These are phyloP conservation scores for Fragum whitleyi DNA, from an alignment of 2,888 invertebrate genomes.

Conservation along the genomic window DNA sequence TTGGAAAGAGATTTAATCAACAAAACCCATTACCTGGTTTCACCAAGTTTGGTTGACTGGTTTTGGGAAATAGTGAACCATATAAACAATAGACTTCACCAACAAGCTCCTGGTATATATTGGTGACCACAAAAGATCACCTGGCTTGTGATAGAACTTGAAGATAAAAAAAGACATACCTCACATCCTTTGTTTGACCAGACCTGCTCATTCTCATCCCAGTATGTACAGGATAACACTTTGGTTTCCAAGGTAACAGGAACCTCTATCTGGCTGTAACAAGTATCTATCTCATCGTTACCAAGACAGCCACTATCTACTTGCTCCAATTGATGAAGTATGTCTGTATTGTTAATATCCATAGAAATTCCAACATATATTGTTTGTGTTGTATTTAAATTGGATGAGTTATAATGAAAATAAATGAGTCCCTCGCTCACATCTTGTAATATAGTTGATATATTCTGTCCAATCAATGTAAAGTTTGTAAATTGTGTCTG, in stretches of 20 bases:
- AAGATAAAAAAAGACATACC: slow-evolving; percentile 44
- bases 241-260: slow-evolving; percentile 46
- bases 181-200: slow-evolving; percentile 65
- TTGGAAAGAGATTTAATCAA: too few relatives aligned
- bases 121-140: too few relatives aligned
- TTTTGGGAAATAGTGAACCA: too few relatives aligned
- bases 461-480: background rate
- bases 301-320: slow-evolving; percentile 46
- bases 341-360: slow-evolving; percentile 44
- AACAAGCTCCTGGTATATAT: too few relatives aligned
- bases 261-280: slow-evolving; percentile 36
- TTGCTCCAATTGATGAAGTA: slow-evolving; percentile 16
- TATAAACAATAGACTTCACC: too few relatives aligned
- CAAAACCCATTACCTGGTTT: too few relatives aligned
- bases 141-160: too few relatives aligned
- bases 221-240: slow-evolving; percentile 59
- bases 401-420: slow-evolving; percentile 17
- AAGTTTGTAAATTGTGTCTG: slow-evolving; percentile 16
- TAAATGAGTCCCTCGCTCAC: background rate
- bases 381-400: background rate
- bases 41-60: too few relatives aligned
- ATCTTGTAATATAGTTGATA: slow-evolving; percentile 6
- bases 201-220: slow-evolving; percentile 50
- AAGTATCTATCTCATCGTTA: background rate
- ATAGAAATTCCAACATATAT: slow-evolving; percentile 43